Evolutionary conservation across 1,140 invertebrate species (phyloP).

Genomic region (Penaeus chinensis): DNA sequence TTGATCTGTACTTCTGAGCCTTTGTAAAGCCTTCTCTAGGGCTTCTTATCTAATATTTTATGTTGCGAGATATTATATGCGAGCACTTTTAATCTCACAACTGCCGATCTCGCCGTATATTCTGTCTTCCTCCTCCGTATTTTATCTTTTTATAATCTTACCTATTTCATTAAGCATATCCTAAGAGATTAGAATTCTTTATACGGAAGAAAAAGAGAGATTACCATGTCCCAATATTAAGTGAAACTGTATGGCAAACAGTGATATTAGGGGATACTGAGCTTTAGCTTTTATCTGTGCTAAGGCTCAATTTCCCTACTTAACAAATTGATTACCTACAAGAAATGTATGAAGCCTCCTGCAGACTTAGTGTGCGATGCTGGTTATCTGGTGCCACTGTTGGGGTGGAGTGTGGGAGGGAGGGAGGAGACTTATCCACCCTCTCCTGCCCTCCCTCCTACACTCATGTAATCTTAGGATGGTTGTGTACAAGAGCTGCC

Average conservation of each 20-base stretch:
- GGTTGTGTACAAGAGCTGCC: slow-evolving; percentile 46
- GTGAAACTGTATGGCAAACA: slow-evolving; percentile 4
- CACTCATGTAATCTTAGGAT: slow-evolving; percentile 53
- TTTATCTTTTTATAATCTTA: slow-evolving; percentile 34
- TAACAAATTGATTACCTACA: slow-evolving; percentile 39
- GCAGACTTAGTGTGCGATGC: slow-evolving; percentile 58
- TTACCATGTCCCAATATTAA: slow-evolving; percentile 40
- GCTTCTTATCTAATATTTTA: slow-evolving; percentile 15
- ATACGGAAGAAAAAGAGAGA: slow-evolving; percentile 27
- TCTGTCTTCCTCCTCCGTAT: slow-evolving; percentile 41
- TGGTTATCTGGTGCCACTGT: slow-evolving; percentile 56
- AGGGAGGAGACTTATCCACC: slow-evolving; percentile 43
- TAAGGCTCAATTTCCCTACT: slow-evolving; percentile 49
- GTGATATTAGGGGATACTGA: slow-evolving; percentile 49
- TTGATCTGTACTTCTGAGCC: slow-evolving; percentile 47
- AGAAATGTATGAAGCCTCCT: slow-evolving; percentile 38
- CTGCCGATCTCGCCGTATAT: slow-evolving; percentile 38
- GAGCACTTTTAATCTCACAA: slow-evolving; percentile 25
- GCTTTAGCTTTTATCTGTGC: slow-evolving; percentile 49
- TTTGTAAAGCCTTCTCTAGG: slow-evolving; percentile 10
- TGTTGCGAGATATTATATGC: slow-evolving; percentile 17
- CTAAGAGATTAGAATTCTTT: slow-evolving; percentile 29
- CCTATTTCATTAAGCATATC: slow-evolving; percentile 21
- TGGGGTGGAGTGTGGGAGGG: slow-evolving; percentile 55
- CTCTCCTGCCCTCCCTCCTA: slow-evolving; percentile 47